A percentile compares a stretch with the other conserved stretches of the same genome.
phyloP scores from a whole-genome alignment of 2,797 vertebrate species.

The Alca torda region DNA sequence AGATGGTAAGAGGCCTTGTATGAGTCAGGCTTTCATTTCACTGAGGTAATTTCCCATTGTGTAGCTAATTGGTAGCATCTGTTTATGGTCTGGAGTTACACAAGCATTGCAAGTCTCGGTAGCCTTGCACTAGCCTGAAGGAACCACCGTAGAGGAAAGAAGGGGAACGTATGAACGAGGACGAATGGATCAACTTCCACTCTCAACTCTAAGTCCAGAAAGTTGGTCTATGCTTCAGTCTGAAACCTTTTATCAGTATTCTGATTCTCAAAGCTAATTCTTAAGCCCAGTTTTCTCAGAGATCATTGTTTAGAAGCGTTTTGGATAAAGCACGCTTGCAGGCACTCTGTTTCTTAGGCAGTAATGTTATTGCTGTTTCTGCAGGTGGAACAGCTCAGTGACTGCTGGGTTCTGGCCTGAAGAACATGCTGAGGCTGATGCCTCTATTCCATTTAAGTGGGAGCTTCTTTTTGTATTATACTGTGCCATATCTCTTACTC shows the following conservation, averaged over 20 bases:
- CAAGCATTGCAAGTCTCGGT: accelerated
- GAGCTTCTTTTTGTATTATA: neutral
- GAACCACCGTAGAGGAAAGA: neutral
- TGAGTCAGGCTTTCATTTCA: neutral
- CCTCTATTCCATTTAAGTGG: neutral
- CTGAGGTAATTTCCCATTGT: neutral
- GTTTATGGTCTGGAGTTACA: neutral
- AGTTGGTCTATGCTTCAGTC: neutral
- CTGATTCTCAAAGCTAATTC: neutral
- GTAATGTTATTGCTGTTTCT: neutral
- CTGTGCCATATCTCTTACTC: neutral
- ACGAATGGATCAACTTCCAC: neutral
- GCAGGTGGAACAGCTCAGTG: neutral
- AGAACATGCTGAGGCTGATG: neutral
- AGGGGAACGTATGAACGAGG: accelerated
- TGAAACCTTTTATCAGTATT: neutral
- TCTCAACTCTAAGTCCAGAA: neutral
- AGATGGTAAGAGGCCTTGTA: too few relatives aligned
- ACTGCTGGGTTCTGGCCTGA: neutral
- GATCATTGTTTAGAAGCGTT: neutral
- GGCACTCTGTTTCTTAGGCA: neutral
- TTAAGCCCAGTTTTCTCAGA: neutral
- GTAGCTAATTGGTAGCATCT: neutral
- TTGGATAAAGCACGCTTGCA: neutral
- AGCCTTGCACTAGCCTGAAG: neutral